A percentile compares a stretch with the other conserved stretches of the same genome.
Conservation (phyloP, 2,113 vertebrate species). For the Conger conger region DNA sequence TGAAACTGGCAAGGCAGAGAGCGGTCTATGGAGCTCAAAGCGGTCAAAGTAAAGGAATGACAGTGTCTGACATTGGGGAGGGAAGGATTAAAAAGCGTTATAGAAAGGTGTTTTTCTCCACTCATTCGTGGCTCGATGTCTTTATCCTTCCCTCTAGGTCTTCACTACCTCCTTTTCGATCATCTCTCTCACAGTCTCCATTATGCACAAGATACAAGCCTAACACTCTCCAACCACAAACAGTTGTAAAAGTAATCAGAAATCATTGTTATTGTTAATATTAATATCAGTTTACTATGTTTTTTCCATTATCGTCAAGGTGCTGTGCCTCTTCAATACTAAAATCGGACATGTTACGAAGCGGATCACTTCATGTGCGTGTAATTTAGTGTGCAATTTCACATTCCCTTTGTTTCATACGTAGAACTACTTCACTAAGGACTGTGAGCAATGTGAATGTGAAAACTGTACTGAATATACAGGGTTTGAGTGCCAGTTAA, state of each 20-base stretch:
- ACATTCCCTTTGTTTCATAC: slow-evolving; percentile 46
- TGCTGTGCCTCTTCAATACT: slow-evolving; percentile 40
- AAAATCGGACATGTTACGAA: slow-evolving; percentile 33
- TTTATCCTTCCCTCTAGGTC: slow-evolving; percentile 7
- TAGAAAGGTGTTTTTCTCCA: slow-evolving; percentile 49
- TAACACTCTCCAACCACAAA: slow-evolving; percentile 49
- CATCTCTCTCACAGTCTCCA: slow-evolving; percentile 4
- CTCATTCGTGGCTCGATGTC: slow-evolving; percentile 41
- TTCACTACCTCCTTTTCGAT: slow-evolving; percentile 20
- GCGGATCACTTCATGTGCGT: slow-evolving; percentile 32
- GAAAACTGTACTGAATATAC: slow-evolving; percentile 43
- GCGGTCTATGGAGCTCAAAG: slow-evolving; percentile 31
- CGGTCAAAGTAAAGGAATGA: slow-evolving; percentile 32
- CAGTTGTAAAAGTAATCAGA: slow-evolving; percentile 66
- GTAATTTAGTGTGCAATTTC: slow-evolving; percentile 38
- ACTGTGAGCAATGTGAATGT: slow-evolving; percentile 52
- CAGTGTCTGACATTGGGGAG: slow-evolving; percentile 27
- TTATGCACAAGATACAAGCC: slow-evolving; percentile 28
- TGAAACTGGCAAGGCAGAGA: neutral
- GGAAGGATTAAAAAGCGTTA: slow-evolving; percentile 22
- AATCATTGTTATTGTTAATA: slow-evolving; percentile 43
- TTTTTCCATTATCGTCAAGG: slow-evolving; percentile 42
- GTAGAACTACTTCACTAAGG: slow-evolving; percentile 55
- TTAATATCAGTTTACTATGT: slow-evolving; percentile 5
- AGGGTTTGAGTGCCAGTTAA: slow-evolving; percentile 52